phyloP scores from a whole-genome alignment of 2,888 invertebrate species.

The Empis stercorea region DNA sequence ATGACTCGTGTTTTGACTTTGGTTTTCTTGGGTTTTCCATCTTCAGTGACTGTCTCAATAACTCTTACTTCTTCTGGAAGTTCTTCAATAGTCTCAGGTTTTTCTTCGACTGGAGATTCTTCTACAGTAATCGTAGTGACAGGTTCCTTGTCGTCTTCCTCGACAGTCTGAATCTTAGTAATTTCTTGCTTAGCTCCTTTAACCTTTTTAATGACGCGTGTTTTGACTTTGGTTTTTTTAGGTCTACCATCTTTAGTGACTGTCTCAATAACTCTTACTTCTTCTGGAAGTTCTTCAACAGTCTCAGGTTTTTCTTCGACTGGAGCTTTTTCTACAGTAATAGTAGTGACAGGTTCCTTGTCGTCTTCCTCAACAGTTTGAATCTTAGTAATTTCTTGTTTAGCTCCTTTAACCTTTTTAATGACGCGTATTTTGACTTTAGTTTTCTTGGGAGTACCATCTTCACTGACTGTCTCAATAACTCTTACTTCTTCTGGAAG shows the following conservation, averaged over 20 bases:
- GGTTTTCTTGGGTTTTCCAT: conserved; percentile 19
- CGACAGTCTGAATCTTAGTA: conserved; percentile 25
- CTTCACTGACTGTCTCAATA: conserved; percentile 7
- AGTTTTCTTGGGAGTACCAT: conserved; percentile 21
- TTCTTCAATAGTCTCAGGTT: conserved; percentile 23
- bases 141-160: conserved; percentile 23
- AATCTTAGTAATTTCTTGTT: conserved; percentile 23
- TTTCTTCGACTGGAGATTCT: conserved; percentile 23
- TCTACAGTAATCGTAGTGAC: conserved; percentile 27
- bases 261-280: conserved; percentile 31
- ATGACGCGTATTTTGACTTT: conserved; percentile 21
- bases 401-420: conserved; percentile 19
- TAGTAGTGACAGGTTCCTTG: conserved; percentile 23
- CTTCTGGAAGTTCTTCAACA: conserved; percentile 14
- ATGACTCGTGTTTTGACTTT: conserved; percentile 26
- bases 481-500: conserved; percentile 23
- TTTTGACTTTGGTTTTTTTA: conserved; percentile 28
- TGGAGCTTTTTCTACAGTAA: conserved; percentile 16
- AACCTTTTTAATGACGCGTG: conserved; percentile 22
- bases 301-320: conserved; percentile 19
- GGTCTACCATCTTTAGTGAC: conserved; percentile 31
- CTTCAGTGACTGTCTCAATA: conserved; percentile 23
- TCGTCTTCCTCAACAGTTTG: conserved; percentile 23
- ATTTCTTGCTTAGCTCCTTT: conserved; percentile 18
- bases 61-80: conserved; percentile 28